phyloP scores from a whole-genome alignment of 1,140 invertebrate genomes.

The Drosophila erecta region DNA sequence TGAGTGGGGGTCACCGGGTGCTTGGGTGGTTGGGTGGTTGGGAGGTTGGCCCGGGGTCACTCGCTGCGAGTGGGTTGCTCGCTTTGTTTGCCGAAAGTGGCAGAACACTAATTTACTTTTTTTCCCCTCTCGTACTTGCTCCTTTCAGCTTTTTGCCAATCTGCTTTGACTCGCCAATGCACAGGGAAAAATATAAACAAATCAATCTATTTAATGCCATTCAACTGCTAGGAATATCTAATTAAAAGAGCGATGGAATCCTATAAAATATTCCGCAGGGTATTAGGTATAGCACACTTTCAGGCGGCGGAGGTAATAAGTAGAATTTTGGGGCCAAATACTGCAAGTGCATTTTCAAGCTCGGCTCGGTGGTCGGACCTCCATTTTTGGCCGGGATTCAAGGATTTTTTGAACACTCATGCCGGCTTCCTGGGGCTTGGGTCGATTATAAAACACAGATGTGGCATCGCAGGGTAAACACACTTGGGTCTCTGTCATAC shows the following conservation, averaged over 20 bases:
- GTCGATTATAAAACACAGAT: constrained; percentile 79
- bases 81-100: constrained; percentile 82
- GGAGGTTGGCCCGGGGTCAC: constrained; percentile 34
- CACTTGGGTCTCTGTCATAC: constrained; percentile 43
- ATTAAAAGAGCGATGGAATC: too few species aligned
- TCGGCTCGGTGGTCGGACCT: constrained; percentile 7
- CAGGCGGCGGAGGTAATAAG: not conserved
- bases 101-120: constrained; percentile 84
- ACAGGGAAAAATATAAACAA: constrained; percentile 3
- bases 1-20: constrained; percentile 58
- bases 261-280: too few species aligned
- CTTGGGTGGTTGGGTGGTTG: not conserved
- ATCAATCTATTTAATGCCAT: not conserved
- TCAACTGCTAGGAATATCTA: too few species aligned
- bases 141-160: constrained; percentile 23
- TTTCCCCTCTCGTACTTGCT: constrained; percentile 38
- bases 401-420: constrained; percentile 38
- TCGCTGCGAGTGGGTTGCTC: constrained; percentile 20
- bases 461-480: constrained; percentile 63
- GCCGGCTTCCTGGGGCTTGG: constrained; percentile 33
- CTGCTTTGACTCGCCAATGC: not conserved
- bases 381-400: constrained; percentile 27
- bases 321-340: not conserved
- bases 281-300: not conserved
- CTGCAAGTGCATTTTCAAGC: constrained; percentile 8